These are phyloP conservation scores for Leucoptera coffeella DNA, from an alignment of 2,888 invertebrate species.

Conservation along the genomic window DNA sequence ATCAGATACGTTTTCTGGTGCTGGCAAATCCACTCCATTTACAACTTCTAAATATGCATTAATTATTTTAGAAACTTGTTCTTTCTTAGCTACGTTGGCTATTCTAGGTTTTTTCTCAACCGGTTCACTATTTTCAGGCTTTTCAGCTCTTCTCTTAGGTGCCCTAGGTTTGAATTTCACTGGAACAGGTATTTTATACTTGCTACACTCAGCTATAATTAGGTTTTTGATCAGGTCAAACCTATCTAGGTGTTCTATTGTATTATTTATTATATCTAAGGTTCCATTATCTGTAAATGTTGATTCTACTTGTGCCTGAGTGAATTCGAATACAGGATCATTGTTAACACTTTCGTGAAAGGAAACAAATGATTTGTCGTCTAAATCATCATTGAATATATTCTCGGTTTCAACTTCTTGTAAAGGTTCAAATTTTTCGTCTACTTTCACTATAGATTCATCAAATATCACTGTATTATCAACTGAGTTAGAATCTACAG, in stretches of 20 bases:
- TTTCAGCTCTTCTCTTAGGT: slow-evolving; percentile 14
- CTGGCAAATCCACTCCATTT: too few species aligned
- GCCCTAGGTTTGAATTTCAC: slow-evolving; percentile 13
- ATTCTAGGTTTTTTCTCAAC: too few species aligned
- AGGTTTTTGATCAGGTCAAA: slow-evolving; percentile 23
- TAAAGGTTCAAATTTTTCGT: slow-evolving; percentile 9
- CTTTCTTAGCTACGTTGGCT: too few species aligned
- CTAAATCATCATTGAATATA: slow-evolving; percentile 29
- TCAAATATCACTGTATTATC: too few species aligned
- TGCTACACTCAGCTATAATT: slow-evolving; percentile 18
- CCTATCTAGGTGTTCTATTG: slow-evolving; percentile 2
- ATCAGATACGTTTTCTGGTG: too few species aligned
- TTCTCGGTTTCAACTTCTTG: slow-evolving; percentile 13
- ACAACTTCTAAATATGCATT: too few species aligned
- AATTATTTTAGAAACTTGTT: too few species aligned
- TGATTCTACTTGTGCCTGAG: not conserved
- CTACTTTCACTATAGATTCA: too few species aligned
- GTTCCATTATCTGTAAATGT: not conserved
- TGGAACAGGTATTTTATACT: slow-evolving; percentile 21
- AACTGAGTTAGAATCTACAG: too few species aligned
- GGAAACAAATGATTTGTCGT: too few species aligned
- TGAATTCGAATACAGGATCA: slow-evolving; percentile 2
- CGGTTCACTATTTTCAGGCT: too few species aligned
- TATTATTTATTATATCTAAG: not conserved
- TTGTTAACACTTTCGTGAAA: too few species aligned